Conservation (phyloP, 2,113 vertebrate species). For the Ovis canadensis region DNA sequence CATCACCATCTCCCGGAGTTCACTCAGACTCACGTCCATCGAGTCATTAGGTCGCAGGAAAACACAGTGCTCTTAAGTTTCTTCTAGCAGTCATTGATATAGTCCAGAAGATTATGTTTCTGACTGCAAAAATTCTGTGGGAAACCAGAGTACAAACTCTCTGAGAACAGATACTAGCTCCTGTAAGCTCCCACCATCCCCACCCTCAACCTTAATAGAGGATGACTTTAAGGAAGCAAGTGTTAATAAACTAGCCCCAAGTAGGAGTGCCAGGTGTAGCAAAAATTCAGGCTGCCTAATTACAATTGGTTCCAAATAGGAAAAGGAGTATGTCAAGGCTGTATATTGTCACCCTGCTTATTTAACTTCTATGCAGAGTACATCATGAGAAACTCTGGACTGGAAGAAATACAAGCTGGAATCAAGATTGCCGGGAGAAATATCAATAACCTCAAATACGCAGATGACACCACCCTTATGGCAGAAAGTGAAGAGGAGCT, state of each 20-base stretch:
- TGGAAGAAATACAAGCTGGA: no score
- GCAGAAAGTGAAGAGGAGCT: no score
- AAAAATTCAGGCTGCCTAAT: neutral
- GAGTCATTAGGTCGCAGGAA: neutral
- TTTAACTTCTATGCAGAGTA: no score
- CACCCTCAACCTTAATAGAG: neutral
- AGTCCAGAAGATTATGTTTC: neutral
- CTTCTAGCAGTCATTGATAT: neutral
- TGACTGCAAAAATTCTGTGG: neutral
- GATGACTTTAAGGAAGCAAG: neutral
- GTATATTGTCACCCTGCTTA: no score
- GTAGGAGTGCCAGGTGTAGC: neutral
- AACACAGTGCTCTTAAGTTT: neutral
- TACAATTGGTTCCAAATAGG: neutral
- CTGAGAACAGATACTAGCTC: neutral
- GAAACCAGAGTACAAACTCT: neutral
- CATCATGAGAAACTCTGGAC: no score
- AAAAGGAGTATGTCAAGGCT: no score
- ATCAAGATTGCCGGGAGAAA: no score
- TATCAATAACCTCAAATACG: no score
- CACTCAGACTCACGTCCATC: no score
- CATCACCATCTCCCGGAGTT: no score
- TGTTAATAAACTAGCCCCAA: neutral
- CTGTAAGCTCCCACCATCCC: neutral
- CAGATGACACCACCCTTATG: no score